A percentile compares a stretch with the other conserved stretches of the same genome.
phyloP scores from a whole-genome alignment of 2,797 vertebrate genomes.

The Phoxinus dragarum region DNA sequence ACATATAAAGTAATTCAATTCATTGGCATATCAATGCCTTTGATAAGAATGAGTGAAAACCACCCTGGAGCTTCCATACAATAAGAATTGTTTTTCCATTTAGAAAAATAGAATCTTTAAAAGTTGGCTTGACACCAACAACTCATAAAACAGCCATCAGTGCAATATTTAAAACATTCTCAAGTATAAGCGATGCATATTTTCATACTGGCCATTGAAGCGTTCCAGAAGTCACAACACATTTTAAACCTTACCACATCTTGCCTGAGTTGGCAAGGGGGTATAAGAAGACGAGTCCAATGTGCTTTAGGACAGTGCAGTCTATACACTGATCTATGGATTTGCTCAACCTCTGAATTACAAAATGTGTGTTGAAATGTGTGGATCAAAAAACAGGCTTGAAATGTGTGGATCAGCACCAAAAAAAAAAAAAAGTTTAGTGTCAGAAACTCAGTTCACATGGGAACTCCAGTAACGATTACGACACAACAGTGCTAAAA shows the following conservation, averaged over 20 bases:
- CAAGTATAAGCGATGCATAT: constrained; percentile 87
- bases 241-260: constrained; percentile 65
- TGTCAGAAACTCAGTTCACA: constrained; percentile 10
- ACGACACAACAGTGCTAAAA: constrained; percentile 6
- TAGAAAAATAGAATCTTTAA: constrained; percentile 76
- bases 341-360: constrained; percentile 29
- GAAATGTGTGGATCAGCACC: constrained; percentile 35
- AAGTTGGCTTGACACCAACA: constrained; percentile 81
- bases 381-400: constrained; percentile 22
- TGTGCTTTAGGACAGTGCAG: constrained; percentile 39
- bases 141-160: constrained; percentile 87
- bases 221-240: constrained; percentile 49
- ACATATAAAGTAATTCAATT: constrained; percentile 48
- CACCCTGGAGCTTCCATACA: constrained; percentile 84
- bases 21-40: constrained; percentile 57
- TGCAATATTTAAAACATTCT: constrained; percentile 86
- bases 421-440: constrained; percentile 4
- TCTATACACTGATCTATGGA: constrained; percentile 29
- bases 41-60: constrained; percentile 75
- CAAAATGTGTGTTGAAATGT: constrained; percentile 26
- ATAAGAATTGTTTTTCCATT: constrained; percentile 80
- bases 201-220: constrained; percentile 67
- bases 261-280: constrained; percentile 57
- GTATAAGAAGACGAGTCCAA: constrained; percentile 21
- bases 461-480: constrained; percentile 11